Conservation (phyloP, 1,140 invertebrate species). For the Euura saliciscinereae region DNA sequence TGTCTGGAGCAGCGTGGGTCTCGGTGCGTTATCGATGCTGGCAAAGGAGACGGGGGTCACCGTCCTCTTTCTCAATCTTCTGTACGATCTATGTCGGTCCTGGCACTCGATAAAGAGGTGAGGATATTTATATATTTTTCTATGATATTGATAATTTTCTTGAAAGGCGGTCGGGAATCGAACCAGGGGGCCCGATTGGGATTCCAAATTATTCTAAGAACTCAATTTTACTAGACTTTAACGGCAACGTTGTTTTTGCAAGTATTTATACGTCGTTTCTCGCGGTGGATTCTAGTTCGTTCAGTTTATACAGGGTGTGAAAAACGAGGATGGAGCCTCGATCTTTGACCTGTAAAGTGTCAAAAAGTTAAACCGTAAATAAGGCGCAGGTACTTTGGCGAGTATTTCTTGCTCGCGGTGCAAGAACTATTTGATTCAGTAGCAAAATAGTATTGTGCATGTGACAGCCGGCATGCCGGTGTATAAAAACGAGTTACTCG, state of each 20-base stretch:
- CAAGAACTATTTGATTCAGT: neutral
- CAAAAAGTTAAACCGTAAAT: constrained; percentile 21
- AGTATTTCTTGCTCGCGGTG: neutral
- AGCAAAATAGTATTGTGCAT: neutral
- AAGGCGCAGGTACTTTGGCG: neutral
- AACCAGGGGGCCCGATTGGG: no score
- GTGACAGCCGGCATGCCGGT: neutral
- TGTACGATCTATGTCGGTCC: constrained; percentile 74
- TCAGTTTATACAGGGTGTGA: no score
- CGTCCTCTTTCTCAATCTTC: constrained; percentile 75
- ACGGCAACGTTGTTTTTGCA: no score
- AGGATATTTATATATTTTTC: constrained; percentile 22
- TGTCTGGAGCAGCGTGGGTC: constrained; percentile 68
- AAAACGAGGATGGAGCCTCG: no score
- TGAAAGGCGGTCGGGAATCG: no score
- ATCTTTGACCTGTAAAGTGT: neutral
- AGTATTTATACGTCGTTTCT: no score
- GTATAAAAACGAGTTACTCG: neutral
- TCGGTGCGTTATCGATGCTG: constrained; percentile 83
- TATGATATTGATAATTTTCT: no score
- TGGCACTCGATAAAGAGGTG: constrained; percentile 75
- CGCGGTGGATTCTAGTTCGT: no score
- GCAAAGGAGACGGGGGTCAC: constrained; percentile 93
- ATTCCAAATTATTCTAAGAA: no score
- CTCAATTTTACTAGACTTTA: no score